Evolutionary conservation across 2,113 vertebrate species (phyloP).

Genomic region (Anoura caudifer): DNA sequence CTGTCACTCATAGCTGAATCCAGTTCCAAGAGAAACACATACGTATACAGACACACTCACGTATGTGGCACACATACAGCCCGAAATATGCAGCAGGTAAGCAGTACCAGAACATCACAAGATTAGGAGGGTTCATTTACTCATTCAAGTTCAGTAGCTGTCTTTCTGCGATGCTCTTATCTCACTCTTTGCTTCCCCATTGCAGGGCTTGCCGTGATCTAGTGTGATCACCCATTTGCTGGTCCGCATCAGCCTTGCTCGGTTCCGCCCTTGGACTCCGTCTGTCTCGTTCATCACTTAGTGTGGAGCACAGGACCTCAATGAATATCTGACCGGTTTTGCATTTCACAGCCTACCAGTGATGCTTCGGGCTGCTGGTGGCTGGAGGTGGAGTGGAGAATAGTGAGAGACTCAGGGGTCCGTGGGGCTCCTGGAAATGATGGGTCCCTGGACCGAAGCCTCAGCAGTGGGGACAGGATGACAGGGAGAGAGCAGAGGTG

Average conservation of each 20-base stretch:
- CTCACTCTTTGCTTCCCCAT: neutral
- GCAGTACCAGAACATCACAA: neutral
- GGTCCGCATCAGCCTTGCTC: neutral
- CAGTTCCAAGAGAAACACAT: neutral
- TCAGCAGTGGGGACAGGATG: neutral
- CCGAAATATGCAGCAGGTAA: neutral
- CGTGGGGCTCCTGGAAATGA: neutral
- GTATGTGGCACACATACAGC: neutral
- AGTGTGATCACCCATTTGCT: neutral
- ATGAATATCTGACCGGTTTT: neutral
- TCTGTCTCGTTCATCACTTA: neutral
- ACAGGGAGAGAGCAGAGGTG: neutral
- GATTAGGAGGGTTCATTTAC: neutral
- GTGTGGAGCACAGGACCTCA: neutral
- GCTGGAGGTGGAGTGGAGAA: neutral
- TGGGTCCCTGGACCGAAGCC: neutral
- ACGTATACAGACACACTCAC: neutral
- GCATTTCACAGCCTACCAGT: neutral
- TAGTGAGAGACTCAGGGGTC: neutral
- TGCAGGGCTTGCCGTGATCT: neutral
- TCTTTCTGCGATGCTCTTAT: neutral
- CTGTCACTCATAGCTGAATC: neutral
- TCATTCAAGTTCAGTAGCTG: neutral
- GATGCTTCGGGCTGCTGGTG: neutral
- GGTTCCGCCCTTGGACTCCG: neutral